Evolutionary conservation across 2,888 invertebrate genomes (phyloP), one percentile per base, ranked within the genome.

Genomic region (Melanotus villosus): DNA sequence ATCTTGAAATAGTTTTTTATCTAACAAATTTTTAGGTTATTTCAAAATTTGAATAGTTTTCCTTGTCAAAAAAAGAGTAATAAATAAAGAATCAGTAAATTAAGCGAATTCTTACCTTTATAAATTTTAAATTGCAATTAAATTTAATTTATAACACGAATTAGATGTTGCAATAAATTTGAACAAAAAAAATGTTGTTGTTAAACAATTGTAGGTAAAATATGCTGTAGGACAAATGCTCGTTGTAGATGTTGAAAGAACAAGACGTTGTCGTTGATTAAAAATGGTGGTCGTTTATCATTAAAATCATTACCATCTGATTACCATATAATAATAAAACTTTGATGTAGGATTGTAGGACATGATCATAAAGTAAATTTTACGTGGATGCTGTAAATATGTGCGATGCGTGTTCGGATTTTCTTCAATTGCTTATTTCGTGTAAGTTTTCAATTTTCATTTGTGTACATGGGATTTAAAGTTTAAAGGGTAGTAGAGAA

Each of bases 351-450:
- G 65, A 76, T 71, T 65, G 65, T 64, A 72, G 71, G 69, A 70
- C 65, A 69, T 71, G 71, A 66, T 71, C 58, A 63, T 70, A 70
- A 54, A 68, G 36, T 60, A 76, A 76, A 73, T 72, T 75, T 68
- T 58, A 43, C 63, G 64, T 68, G 63, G 68, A 68, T 66, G 56
- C 65, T 58, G 66, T 68, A 83, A 87, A 84, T 84, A 94, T 94
- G 95, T 97, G 96, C 91, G 96, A 97, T 91, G 93, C 94, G 88
- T 97, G 97, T 89, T 92, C 93, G 84, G 96, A 96, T 87, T 94
- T 96, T 89, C 91, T 95, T 87, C 93, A 94, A 88, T 92, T 97
- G 86, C 91, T 97, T 85, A 90, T 94, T 84, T 90, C 91, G 81
- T 92, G 93, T 93, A 90, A 92, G 93, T 83, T 77, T 26, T n/a